phyloP scores from a whole-genome alignment of 1,140 invertebrate species.

The Palaemon carinicauda region DNA sequence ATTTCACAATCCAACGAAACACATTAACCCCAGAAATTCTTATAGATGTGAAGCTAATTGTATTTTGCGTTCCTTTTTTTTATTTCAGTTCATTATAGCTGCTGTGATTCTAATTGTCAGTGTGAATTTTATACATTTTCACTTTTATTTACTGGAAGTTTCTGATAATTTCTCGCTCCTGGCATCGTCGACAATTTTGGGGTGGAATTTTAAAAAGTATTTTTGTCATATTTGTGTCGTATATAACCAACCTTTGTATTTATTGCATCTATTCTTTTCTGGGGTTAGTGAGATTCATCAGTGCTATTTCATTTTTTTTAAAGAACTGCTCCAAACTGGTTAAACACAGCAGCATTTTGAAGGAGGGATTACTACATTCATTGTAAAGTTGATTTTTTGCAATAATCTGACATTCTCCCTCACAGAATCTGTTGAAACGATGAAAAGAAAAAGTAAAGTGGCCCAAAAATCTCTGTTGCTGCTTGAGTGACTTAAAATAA shows the following conservation, averaged over 20 bases:
- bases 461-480: background rate
- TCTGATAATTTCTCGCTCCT: background rate
- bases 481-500: background rate
- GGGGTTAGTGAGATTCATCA: slow-evolving; percentile 20
- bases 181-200: background rate
- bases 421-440: background rate
- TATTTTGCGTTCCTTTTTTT: no score
- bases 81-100: background rate
- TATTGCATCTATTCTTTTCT: background rate
- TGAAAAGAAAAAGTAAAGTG: background rate
- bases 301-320: slow-evolving; percentile 10
- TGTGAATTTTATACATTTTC: background rate
- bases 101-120: background rate
- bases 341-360: slow-evolving; percentile 21
- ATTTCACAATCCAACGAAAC: slow-evolving; percentile 12
- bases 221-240: no score
- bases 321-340: slow-evolving; percentile 15
- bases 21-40: slow-evolving; percentile 18
- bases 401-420: background rate
- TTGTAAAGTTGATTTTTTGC: no score
- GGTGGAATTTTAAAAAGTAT: no score
- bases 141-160: background rate
- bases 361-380: slow-evolving; percentile 4
- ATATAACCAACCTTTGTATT: background rate
- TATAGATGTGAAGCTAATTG: background rate